These are phyloP conservation scores for Chromobotia macracanthus DNA, from an alignment of 2,797 vertebrate species.

Conservation along the genomic window DNA sequence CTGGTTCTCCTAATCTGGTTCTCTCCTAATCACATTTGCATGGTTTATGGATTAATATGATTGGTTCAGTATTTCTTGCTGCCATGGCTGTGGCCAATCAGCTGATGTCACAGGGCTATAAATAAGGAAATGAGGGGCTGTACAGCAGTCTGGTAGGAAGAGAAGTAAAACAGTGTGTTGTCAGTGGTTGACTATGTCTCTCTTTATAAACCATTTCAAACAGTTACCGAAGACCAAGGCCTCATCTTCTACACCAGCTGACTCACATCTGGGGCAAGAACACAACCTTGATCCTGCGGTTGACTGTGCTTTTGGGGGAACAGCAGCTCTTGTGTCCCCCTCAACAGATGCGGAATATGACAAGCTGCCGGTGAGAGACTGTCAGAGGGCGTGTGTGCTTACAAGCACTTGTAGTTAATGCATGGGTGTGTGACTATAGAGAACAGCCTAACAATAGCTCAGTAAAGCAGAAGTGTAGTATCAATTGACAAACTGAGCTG, in stretches of 20 bases:
- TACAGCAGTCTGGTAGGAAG: not conserved
- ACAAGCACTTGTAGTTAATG: not conserved
- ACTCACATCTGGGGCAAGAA: slow-evolving; percentile 36
- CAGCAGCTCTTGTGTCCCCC: slow-evolving; percentile 69
- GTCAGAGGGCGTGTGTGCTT: not conserved
- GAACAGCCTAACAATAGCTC: slow-evolving; percentile 1
- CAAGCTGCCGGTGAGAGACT: slow-evolving; percentile 77
- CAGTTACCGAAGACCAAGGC: slow-evolving; percentile 65
- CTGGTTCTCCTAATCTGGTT: not conserved
- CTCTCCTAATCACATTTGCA: not conserved
- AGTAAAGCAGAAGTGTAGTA: not conserved
- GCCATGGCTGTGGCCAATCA: not conserved
- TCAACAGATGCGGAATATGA: slow-evolving; percentile 83
- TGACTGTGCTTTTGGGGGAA: slow-evolving; percentile 41
- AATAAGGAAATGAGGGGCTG: slow-evolving; percentile 19
- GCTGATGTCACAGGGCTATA: slow-evolving; percentile 20
- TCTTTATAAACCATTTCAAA: slow-evolving; percentile 68
- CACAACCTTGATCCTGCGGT: slow-evolving; percentile 35
- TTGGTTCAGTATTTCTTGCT: not conserved
- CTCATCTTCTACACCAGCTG: slow-evolving; percentile 11
- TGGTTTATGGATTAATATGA: slow-evolving; percentile 14
- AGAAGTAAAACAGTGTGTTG: slow-evolving; percentile 55
- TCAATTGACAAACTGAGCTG: not conserved
- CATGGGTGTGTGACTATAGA: not conserved
- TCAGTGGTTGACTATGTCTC: slow-evolving; percentile 42